Evolutionary conservation across 2,797 vertebrate genomes (phyloP), one percentile per base, ranked within the genome.

Genomic region (Silurus lanzhouensis): DNA sequence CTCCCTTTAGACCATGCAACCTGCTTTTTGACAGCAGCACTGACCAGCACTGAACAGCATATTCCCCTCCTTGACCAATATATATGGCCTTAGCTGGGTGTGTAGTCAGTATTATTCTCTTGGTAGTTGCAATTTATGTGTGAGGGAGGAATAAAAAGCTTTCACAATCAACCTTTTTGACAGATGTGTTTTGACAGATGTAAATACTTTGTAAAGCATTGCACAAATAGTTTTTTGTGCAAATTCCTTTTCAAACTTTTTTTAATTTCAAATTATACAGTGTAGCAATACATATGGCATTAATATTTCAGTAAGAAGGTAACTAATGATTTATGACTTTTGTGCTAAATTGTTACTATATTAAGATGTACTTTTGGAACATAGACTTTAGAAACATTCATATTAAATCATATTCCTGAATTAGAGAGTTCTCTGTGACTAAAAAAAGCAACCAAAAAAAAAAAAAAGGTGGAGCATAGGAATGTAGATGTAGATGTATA

Each of bases 401-500:
- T 78, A 86, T 71, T 52, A 81, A 44, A 85, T 88, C 63, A 78
- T 60, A 71, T 46, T 82, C 55, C 46, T 31, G 72, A 85, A 87
- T 84, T 55, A 55, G 58, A 74, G 63, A 66, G 70, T 66, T 68
- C 81, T 70, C 55, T 44, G 5, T 67, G 52, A 61, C 86, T 84
- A 55, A 75, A 84, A 76, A 87, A 76, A 76, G 80, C 31, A 15
- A 48, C 46, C 12, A 55, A 72, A 71, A 74, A 70, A 60, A 52
- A 60, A 46, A 52, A 46, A 83, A 7, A 58, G 81, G 84, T 38
- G 46, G 77, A 68, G 76, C 10, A 19, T 25, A 22, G 66, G 55
- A 85, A 86, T 82, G 82, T 85, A 10, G 27, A 67, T 85, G 67
- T 64, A 85, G 81, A 90, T 89, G 81, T 64, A 72, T 20, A 61